Conservation (phyloP, 2,113 vertebrate species). For the Phylloscopus trochiloides region DNA sequence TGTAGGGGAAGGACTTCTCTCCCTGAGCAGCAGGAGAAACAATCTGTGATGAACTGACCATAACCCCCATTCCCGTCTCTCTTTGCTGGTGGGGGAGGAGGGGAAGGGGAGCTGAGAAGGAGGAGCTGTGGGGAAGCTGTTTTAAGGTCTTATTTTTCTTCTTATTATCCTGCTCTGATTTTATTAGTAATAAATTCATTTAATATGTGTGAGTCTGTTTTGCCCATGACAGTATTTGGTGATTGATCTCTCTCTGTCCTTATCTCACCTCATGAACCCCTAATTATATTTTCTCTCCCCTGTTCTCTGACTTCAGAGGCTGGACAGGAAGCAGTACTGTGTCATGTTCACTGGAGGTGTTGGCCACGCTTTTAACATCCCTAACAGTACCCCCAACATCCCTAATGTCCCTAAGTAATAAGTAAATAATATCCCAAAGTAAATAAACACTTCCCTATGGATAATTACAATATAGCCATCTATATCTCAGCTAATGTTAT, state of each 20-base stretch:
- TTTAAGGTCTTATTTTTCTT: neutral
- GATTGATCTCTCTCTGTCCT: neutral
- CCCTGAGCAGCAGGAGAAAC: neutral
- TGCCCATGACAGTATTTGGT: neutral
- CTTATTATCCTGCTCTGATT: neutral
- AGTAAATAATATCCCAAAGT: neutral
- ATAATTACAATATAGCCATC: neutral
- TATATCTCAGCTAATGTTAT: neutral
- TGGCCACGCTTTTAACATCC: rapidly evolving
- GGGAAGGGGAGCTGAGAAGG: neutral
- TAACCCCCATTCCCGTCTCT: neutral
- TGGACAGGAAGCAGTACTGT: neutral
- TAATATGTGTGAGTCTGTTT: neutral
- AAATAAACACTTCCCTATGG: neutral
- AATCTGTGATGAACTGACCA: neutral
- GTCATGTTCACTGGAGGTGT: neutral
- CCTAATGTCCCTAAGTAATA: neutral
- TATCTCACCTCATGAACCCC: neutral
- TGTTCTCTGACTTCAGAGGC: neutral
- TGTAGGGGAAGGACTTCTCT: neutral
- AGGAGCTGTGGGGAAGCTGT: neutral
- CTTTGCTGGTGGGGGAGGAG: neutral
- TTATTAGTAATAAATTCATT: neutral
- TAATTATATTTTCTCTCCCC: neutral
- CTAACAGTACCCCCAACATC: neutral